Evolutionary conservation across 2,888 invertebrate genomes (phyloP), one percentile per base, ranked within the genome.

Genomic region (Gnatocerus cornutus): DNA sequence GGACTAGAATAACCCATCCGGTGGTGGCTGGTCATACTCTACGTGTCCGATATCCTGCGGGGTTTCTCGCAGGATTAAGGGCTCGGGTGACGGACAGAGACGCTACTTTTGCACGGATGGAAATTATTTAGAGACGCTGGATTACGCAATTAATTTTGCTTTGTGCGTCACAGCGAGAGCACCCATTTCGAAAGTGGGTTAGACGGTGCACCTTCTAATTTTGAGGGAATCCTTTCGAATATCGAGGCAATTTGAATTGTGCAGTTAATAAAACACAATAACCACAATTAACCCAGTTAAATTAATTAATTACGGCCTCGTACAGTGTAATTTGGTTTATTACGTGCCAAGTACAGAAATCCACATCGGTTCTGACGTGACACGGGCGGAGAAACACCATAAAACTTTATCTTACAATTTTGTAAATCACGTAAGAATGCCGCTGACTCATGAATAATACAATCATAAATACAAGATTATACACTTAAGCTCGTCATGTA

Each of bases 1-100:
- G 74, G 72, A 74, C 73, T 74, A 76, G 74, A 74, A 72, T 74
- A 77, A 74, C 77, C 77, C 74, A 77, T 77, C 76, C 78, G 77
- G 77, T 77, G 59, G 58, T 63, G 48, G 56, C 39, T 16, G 63
- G 64, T 71, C 65, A 45, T 56, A 58, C 59, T 59, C 65, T 63
- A 13, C 56, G 46, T 55, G 33, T 37, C 33, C 30, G 48, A 56
- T 56, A 66, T 58, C 56, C 56, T 66, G 65, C 58, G 33, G 65
- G 65, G 65, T 46, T 66, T 66, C 64, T 41, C 29, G 56, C 65
- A 65, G 65, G 65, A 65, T 65, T 65, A 65, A 30, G 64, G 43
- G 29, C 46, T 52, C 3, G 41, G 10, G 39, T 62, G 16, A 33
- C 65, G 12, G 10, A 13, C 37, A 29, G 9, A 27, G 16, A 61